Evolutionary conservation across 2,888 invertebrate species (phyloP).

Genomic region (Pherbina coryleti): DNA sequence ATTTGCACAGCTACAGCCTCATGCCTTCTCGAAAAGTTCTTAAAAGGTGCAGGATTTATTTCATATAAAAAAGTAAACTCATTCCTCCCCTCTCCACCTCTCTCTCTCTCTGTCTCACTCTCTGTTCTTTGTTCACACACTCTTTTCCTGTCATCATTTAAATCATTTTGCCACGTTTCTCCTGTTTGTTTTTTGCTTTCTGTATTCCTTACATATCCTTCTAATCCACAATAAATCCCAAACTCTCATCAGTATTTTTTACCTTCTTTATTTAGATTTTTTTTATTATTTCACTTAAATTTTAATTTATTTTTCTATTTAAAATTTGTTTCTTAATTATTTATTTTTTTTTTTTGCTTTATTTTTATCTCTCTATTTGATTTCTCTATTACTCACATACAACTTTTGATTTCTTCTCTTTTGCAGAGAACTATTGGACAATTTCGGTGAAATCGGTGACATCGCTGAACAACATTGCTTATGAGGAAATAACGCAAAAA

Average conservation of each 20-base stretch:
- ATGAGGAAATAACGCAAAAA: slow-evolving; percentile 49
- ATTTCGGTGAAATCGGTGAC: slow-evolving; percentile 67
- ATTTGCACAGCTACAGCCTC: no score
- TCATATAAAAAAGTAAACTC: not conserved
- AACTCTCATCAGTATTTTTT: not conserved
- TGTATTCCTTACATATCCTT: not conserved
- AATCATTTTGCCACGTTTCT: slow-evolving; percentile 3
- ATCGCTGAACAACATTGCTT: slow-evolving; percentile 63
- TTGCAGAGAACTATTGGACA: slow-evolving; percentile 64
- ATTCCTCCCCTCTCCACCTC: not conserved
- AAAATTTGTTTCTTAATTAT: slow-evolving; percentile 17
- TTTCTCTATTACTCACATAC: slow-evolving; percentile 48
- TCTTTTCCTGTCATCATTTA: slow-evolving; percentile 9
- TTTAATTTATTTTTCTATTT: slow-evolving; percentile 42
- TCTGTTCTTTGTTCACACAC: not conserved
- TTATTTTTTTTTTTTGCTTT: slow-evolving; percentile 21
- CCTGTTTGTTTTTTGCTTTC: slow-evolving; percentile 26
- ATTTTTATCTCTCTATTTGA: slow-evolving; percentile 28
- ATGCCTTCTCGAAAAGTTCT: no score
- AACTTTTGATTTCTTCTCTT: slow-evolving; percentile 43
- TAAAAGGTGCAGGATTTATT: no score
- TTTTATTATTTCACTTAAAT: slow-evolving; percentile 30
- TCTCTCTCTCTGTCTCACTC: not conserved
- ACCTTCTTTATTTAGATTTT: slow-evolving; percentile 1
- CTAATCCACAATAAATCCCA: not conserved